These are phyloP conservation scores for Cygnus atratus DNA, from an alignment of 2,113 vertebrate species.

Conservation along the genomic window DNA sequence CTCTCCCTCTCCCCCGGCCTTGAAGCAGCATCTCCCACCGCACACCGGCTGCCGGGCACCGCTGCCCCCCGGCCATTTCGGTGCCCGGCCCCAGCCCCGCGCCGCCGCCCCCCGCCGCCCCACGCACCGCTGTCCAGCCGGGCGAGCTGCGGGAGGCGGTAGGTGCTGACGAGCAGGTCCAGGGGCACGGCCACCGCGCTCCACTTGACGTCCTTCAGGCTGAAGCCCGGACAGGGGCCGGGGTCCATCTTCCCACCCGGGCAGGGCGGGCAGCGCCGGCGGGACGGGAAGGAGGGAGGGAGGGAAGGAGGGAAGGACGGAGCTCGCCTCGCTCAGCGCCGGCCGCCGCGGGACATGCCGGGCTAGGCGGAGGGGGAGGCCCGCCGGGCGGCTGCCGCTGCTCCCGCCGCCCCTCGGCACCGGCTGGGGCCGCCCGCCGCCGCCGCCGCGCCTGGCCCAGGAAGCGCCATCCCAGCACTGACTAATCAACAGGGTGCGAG, in stretches of 20 bases:
- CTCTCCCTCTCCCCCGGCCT: not conserved
- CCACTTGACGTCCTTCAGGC: constrained; percentile 94
- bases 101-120: not conserved
- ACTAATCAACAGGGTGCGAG: constrained; percentile 79
- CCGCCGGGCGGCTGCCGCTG: not conserved
- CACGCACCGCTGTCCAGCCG: constrained; percentile 73
- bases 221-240: constrained; percentile 74
- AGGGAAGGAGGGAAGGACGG: not conserved
- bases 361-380: constrained; percentile 15
- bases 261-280: not conserved
- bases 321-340: not conserved
- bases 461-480: constrained; percentile 81
- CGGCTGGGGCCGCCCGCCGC: constrained; percentile 59
- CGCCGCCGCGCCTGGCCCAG: constrained; percentile 74
- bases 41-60: not conserved
- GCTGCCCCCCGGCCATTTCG: too few species aligned
- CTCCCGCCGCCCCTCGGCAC: constrained; percentile 54
- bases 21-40: not conserved
- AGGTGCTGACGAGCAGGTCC: constrained; percentile 90
- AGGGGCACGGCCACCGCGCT: constrained; percentile 88
- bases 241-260: constrained; percentile 73
- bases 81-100: not conserved
- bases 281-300: not conserved
- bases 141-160: constrained; percentile 92
- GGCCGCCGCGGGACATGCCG: constrained; percentile 23